Evolutionary conservation across 2,888 invertebrate species (phyloP).

Genomic region (Eupithecia dodoneata): DNA sequence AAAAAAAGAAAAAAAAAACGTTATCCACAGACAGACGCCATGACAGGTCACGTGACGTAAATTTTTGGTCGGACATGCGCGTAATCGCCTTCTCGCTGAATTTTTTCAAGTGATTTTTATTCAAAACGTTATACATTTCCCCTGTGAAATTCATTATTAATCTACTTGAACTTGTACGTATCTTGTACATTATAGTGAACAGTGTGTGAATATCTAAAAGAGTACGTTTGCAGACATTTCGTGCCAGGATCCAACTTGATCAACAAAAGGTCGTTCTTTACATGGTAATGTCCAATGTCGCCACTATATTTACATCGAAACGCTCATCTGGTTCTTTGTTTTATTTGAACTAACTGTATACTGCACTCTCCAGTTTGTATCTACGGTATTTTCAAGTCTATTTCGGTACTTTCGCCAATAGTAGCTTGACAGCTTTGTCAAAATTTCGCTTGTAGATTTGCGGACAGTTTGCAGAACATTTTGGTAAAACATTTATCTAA

Average conservation of each 20-base stretch:
- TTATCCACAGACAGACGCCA: constrained; percentile 64
- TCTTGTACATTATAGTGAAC: constrained; percentile 47
- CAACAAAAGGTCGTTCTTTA: constrained; percentile 75
- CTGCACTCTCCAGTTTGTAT: constrained; percentile 22
- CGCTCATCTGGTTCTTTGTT: constrained; percentile 62
- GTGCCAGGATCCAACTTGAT: constrained; percentile 64
- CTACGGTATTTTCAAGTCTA: constrained; percentile 31
- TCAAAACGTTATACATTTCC: constrained; percentile 71
- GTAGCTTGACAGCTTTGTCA: constrained; percentile 31
- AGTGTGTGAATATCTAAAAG: constrained; percentile 51
- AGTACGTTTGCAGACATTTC: constrained; percentile 44
- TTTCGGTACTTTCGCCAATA: constrained; percentile 34
- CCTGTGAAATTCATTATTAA: constrained; percentile 56
- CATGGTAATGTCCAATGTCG: constrained; percentile 72
- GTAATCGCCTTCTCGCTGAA: constrained; percentile 60
- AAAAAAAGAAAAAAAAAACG: neutral
- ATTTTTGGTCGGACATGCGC: constrained; percentile 82
- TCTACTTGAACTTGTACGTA: constrained; percentile 49
- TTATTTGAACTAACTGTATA: constrained; percentile 35
- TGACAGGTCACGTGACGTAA: constrained; percentile 85
- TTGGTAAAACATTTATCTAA: constrained; percentile 11
- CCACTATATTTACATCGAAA: constrained; percentile 60
- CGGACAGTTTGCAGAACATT: constrained; percentile 18
- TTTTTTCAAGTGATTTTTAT: constrained; percentile 71
- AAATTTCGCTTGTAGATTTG: constrained; percentile 11